Conservation (phyloP, 2,888 invertebrate genomes). For the Perizoma affinitatum region DNA sequence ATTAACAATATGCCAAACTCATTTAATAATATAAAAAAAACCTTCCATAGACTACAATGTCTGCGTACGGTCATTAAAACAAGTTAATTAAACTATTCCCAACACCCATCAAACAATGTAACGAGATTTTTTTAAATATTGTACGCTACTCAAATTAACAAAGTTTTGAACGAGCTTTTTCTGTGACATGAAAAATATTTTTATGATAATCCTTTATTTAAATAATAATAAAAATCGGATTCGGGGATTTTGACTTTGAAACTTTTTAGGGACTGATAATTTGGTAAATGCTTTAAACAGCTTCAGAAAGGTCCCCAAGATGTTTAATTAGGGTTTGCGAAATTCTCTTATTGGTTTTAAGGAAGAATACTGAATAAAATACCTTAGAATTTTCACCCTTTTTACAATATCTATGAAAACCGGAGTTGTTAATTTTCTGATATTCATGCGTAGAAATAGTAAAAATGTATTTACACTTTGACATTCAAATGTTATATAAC, state of each 20-base stretch:
- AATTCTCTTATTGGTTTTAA: too few species aligned
- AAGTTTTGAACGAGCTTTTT: too few species aligned
- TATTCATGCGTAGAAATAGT: too few species aligned
- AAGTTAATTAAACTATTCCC: slow-evolving; percentile 11
- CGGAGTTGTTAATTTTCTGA: too few species aligned
- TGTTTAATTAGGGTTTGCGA: too few species aligned
- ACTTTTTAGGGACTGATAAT: slow-evolving; percentile 10
- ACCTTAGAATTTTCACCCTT: too few species aligned
- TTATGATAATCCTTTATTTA: slow-evolving; percentile 5
- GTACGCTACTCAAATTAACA: slow-evolving; percentile 18
- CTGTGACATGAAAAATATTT: slow-evolving; percentile 12
- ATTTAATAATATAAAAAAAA: not conserved
- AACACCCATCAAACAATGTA: slow-evolving; percentile 10
- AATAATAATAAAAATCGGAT: not conserved
- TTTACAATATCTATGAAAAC: too few species aligned
- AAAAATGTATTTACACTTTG: too few species aligned
- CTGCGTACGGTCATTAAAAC: not conserved
- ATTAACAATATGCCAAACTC: not conserved
- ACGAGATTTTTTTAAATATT: slow-evolving; percentile 19
- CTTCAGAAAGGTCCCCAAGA: too few species aligned
- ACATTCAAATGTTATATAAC: too few species aligned
- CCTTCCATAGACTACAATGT: not conserved
- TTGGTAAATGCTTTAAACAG: not conserved
- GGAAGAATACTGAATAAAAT: too few species aligned
- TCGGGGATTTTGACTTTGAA: slow-evolving; percentile 4